Conservation (phyloP, 2,797 vertebrate genomes). For the Aratinga solstitialis region DNA sequence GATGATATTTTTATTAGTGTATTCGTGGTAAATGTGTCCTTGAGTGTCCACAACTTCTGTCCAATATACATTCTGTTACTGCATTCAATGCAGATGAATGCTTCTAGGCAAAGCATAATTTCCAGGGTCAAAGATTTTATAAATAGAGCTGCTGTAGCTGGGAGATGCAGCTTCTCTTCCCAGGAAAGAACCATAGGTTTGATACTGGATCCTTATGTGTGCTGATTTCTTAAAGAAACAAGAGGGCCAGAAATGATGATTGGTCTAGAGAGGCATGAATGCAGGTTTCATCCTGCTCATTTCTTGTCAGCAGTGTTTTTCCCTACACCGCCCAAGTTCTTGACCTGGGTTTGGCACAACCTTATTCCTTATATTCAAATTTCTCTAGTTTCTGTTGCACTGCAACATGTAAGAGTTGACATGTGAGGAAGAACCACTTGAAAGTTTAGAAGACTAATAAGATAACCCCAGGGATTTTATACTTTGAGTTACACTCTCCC, state of each 20-base stretch:
- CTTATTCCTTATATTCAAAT: background rate
- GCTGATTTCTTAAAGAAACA: background rate
- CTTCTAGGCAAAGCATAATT: background rate
- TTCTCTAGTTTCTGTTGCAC: background rate
- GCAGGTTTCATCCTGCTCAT: background rate
- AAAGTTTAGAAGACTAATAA: background rate
- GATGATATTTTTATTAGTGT: conserved; percentile 30
- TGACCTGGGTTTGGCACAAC: background rate
- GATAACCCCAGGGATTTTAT: background rate
- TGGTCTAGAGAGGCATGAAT: background rate
- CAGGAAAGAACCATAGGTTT: background rate
- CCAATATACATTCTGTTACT: background rate
- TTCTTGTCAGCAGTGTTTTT: background rate
- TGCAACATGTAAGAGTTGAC: background rate
- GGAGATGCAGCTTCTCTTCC: background rate
- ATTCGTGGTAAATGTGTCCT: conserved; percentile 5
- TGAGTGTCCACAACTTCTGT: background rate
- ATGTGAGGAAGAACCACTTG: background rate
- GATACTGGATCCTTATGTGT: background rate
- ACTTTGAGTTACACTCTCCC: background rate
- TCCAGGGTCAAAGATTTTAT: background rate
- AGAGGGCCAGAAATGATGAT: background rate
- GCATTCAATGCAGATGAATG: background rate
- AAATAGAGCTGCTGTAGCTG: background rate
- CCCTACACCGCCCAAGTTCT: background rate